phyloP scores from a whole-genome alignment of 2,797 vertebrate genomes.

The Perdix hodgsoniae region DNA sequence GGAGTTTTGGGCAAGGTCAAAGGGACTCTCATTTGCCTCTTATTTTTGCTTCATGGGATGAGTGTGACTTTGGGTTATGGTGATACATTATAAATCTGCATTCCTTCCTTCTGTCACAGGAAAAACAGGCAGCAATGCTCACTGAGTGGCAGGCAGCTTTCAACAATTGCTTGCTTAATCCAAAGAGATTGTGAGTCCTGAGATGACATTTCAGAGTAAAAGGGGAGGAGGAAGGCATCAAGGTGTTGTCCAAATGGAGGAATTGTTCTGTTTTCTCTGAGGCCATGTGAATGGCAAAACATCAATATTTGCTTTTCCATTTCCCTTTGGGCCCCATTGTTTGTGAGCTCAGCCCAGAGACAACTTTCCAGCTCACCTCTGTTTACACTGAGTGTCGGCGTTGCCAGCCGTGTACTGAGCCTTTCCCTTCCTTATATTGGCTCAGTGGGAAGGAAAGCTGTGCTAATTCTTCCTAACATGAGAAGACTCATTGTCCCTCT shows the following conservation, averaged over 20 bases:
- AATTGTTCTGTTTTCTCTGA: conserved; percentile 40
- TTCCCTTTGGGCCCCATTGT: conserved; percentile 58
- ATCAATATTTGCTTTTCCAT: conserved; percentile 64
- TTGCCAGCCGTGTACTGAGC: neutral
- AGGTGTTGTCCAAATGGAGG: neutral
- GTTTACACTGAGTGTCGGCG: neutral
- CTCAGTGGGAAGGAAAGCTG: conserved; percentile 19
- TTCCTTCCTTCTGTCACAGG: neutral
- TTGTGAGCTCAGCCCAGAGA: neutral
- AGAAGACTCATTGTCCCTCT: conserved; percentile 40
- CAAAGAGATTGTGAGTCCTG: neutral
- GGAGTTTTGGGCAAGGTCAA: neutral
- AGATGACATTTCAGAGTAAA: neutral
- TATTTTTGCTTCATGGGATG: neutral
- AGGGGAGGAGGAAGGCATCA: conserved; percentile 20
- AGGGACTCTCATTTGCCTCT: neutral
- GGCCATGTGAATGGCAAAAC: neutral
- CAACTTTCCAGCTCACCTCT: conserved; percentile 43
- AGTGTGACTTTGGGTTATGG: neutral
- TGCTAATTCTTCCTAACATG: neutral
- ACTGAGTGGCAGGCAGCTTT: neutral
- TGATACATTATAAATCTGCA: neutral
- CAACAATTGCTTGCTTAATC: neutral
- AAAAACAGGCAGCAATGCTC: neutral
- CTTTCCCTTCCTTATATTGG: conserved; percentile 35